phyloP scores from a whole-genome alignment of 2,888 invertebrate species.

The Heliothis peltigera region DNA sequence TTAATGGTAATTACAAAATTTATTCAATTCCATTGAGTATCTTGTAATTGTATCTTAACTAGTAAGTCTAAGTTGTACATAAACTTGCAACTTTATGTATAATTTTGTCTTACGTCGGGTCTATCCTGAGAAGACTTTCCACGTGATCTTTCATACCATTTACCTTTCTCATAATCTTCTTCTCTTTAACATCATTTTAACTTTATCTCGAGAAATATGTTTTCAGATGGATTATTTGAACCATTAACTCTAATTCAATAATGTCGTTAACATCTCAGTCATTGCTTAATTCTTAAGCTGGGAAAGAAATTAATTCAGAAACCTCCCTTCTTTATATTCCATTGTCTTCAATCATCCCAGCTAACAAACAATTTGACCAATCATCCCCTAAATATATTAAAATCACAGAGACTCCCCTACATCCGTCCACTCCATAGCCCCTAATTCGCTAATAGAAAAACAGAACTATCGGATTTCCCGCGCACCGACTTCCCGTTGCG shows the following conservation, averaged over 20 bases:
- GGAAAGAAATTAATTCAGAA: not conserved
- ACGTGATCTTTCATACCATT: not conserved
- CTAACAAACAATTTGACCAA: constrained; percentile 52
- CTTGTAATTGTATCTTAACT: not conserved
- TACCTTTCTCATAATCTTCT: not conserved
- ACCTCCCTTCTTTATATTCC: not conserved
- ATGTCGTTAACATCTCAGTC: not conserved
- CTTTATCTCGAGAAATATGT: not conserved
- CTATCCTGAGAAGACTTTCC: not conserved
- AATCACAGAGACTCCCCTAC: constrained; percentile 69
- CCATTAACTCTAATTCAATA: not conserved
- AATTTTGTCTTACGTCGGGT: not conserved
- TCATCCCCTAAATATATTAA: constrained; percentile 70
- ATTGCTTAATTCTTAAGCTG: not conserved
- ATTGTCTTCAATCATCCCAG: constrained; percentile 39
- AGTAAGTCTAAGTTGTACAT: not conserved
- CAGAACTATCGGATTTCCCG: constrained; percentile 82
- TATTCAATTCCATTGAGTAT: not conserved
- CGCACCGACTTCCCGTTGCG: constrained; percentile 80
- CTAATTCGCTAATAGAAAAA: constrained; percentile 89
- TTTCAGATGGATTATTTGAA: too few species aligned
- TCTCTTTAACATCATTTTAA: not conserved
- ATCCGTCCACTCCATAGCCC: constrained; percentile 73
- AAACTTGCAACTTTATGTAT: not conserved
- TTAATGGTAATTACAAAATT: not conserved